Percentiles rank a stretch among this genome's conserved stretches.
These are phyloP conservation scores for Scolanthus callimorphus DNA, from an alignment of 92 coral and sea anemone species.

Conservation along the genomic window DNA sequence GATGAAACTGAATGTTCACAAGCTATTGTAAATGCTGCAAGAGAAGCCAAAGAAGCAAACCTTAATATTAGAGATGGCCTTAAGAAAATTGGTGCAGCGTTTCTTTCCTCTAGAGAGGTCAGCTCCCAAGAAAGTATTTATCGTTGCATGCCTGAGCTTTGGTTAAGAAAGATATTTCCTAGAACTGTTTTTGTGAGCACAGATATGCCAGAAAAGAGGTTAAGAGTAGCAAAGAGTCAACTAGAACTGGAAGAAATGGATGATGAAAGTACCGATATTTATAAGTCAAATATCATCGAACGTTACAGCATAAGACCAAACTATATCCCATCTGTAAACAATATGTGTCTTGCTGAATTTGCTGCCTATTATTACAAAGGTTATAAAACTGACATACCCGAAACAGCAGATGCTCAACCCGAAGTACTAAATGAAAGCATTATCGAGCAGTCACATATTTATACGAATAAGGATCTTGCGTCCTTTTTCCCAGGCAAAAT, in stretches of 20 bases:
- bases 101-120: constrained; percentile 49
- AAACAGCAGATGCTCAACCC: constrained; percentile 57
- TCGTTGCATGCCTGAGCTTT: constrained; percentile 62
- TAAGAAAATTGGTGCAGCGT: constrained; percentile 52
- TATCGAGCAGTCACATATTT: constrained; percentile 18
- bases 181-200: constrained; percentile 51
- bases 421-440: constrained; percentile 47
- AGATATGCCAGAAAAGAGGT: constrained; percentile 55
- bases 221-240: constrained; percentile 47
- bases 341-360: constrained; percentile 52
- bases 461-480: not conserved
- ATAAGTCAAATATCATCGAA: constrained; percentile 45
- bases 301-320: constrained; percentile 37
- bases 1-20: constrained; percentile 53
- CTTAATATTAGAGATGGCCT: constrained; percentile 21
- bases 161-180: constrained; percentile 66
- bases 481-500: constrained; percentile 29
- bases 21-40: constrained; percentile 62
- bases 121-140: constrained; percentile 54
- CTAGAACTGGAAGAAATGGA: constrained; percentile 57
- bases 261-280: constrained; percentile 54
- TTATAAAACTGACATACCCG: constrained; percentile 18
- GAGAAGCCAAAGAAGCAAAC: constrained; percentile 38
- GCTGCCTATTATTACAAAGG: constrained; percentile 50
- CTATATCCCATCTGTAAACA: constrained; percentile 16